Base-by-base conservation (phyloP, 2,113 vertebrate genomes). In the Gymnogyps californianus region DNA sequence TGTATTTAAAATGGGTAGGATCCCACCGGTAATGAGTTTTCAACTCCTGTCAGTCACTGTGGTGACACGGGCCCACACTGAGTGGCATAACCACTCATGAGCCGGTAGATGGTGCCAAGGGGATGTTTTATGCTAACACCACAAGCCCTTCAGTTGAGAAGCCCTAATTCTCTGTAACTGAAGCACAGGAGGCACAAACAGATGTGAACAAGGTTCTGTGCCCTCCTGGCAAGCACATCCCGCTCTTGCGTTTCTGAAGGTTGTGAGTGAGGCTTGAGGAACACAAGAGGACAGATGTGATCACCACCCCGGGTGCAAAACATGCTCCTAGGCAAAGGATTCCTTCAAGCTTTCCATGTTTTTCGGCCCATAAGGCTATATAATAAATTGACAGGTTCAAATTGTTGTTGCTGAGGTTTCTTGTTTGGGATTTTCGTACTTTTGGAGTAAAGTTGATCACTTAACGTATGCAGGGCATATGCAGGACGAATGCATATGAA, bases 31-130 rank as follows among this genome's bases (percentile, higher is more conserved):
- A 36, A 20, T 12, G 42, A 54, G 19, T 47, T 62, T 69, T 16
- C 54, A 75, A 9, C 36, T 51, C 17, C 18, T 26, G 20, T 79
- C 89, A 78, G 51, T 81, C 57, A 2, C 61, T 57, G 13, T 34
- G 59, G 49, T 95, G 83, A 47, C 69, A 34, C 0, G 0, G 54
- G n/a, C 42, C 49, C 71, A 8, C 31, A 3, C 11, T 1, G 31
- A 66, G 42, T 77, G 81, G 70, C 70, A 25, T 42, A 71, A 16
- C 36, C 4, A 4, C 74, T 83, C 32, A 32, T 10, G 36, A 93
- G 74, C 93, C 95, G 91, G 95, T 70, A 98, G 94, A 38, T 96
- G 95, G 93, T 94, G 94, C 95, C 90, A 93, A 34, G 86, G 75
- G 83, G 84, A 85, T 87, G 29, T 74, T 85, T 51, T 42, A 42